Evolutionary conservation across 64 coral and sea anemone species (phyloP).

Genomic region (Stichodactyla mertensii): DNA sequence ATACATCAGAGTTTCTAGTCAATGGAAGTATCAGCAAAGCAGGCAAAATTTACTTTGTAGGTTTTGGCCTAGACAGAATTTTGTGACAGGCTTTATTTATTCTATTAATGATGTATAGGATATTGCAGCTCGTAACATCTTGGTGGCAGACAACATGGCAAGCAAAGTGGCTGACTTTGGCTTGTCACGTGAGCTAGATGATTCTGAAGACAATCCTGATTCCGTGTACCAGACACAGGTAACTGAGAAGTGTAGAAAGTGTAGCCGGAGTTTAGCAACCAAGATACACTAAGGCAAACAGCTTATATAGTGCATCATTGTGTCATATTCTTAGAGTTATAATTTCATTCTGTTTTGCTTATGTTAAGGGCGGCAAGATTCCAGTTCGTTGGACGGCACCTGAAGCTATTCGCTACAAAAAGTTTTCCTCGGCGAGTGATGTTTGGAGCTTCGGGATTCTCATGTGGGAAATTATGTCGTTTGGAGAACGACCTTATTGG

Average conservation of each 20-base stretch:
- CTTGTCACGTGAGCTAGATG: slow-evolving; percentile 76
- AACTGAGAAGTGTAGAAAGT: neutral
- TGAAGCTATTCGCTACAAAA: slow-evolving; percentile 57
- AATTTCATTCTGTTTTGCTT: neutral
- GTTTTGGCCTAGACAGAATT: no score
- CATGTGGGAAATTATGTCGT: slow-evolving; percentile 82
- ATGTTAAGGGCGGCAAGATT: slow-evolving; percentile 65
- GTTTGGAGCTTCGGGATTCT: slow-evolving; percentile 86
- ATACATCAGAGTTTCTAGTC: no score
- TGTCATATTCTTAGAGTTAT: neutral
- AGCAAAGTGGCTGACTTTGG: slow-evolving; percentile 91
- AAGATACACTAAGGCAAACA: no score
- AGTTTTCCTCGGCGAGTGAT: slow-evolving; percentile 71
- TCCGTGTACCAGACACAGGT: slow-evolving; percentile 76
- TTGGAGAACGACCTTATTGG: slow-evolving; percentile 67
- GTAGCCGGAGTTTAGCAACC: no score
- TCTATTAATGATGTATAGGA: slow-evolving; percentile 18
- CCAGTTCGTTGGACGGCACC: slow-evolving; percentile 72
- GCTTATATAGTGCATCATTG: no score
- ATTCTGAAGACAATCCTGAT: slow-evolving; percentile 24
- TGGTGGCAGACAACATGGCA: slow-evolving; percentile 70
- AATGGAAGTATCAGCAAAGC: no score
- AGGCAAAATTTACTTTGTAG: no score
- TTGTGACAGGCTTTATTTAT: neutral
- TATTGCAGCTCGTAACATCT: slow-evolving; percentile 76